These are phyloP conservation scores for Epsilonema sp. DNA, from an alignment of 2,888 invertebrate species.

Conservation along the genomic window DNA sequence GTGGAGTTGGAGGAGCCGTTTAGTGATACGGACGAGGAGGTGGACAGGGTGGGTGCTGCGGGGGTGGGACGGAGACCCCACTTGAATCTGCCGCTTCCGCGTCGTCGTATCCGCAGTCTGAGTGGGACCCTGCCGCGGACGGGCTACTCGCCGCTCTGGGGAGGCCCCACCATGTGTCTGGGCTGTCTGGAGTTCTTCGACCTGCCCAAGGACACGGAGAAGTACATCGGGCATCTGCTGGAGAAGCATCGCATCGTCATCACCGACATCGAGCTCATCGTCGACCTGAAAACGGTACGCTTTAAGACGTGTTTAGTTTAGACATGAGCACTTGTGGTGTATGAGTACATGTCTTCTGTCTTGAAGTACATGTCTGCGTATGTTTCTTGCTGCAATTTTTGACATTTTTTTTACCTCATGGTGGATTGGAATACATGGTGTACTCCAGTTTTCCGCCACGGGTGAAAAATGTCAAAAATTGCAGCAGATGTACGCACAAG, in stretches of 20 bases:
- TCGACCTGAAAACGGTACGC: constrained; percentile 23
- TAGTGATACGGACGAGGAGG: constrained; percentile 24
- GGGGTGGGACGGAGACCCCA: constrained; percentile 11
- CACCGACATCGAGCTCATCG: constrained; percentile 23
- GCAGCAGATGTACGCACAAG: too few relatives aligned
- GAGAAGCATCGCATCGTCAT: constrained; percentile 25
- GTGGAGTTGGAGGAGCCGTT: constrained; percentile 27
- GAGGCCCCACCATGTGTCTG: constrained; percentile 28
- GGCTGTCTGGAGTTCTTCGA: constrained; percentile 27
- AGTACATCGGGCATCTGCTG: constrained; percentile 22
- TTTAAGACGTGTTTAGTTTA: neutral
- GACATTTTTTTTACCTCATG: too few relatives aligned
- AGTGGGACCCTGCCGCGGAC: constrained; percentile 21
- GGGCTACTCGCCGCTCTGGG: constrained; percentile 25
- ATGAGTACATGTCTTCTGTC: neutral
- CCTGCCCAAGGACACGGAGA: constrained; percentile 19
- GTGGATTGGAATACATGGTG: too few relatives aligned
- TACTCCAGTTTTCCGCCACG: too few relatives aligned
- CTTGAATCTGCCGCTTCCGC: constrained; percentile 4
- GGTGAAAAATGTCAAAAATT: too few relatives aligned
- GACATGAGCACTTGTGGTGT: neutral
- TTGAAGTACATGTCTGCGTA: too few relatives aligned
- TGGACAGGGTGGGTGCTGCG: constrained; percentile 10
- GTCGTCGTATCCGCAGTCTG: constrained; percentile 16
- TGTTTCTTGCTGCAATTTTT: too few relatives aligned